phyloP scores from a whole-genome alignment of 2,888 invertebrate genomes.

The Adelphocoris suturalis region DNA sequence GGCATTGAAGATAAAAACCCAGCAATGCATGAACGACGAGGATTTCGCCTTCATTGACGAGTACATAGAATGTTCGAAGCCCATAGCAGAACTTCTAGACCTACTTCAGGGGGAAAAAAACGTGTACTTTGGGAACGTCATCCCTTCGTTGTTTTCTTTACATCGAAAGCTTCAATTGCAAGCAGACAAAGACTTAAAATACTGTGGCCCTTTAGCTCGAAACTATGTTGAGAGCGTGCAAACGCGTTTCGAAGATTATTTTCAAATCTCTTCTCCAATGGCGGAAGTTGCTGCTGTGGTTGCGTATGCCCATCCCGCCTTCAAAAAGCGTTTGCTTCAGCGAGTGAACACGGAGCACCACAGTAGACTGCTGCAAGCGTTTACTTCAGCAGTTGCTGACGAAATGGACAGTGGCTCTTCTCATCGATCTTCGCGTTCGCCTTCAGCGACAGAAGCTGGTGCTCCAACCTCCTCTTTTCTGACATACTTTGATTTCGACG shows the following conservation, averaged over 20 bases:
- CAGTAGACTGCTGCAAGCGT: slow-evolving; percentile 16
- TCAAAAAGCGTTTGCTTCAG: slow-evolving; percentile 45
- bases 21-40: slow-evolving; percentile 43
- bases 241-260: slow-evolving; percentile 61
- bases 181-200: slow-evolving; percentile 2
- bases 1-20: slow-evolving; percentile 46
- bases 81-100: slow-evolving; percentile 57
- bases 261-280: slow-evolving; percentile 53
- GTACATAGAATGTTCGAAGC: slow-evolving; percentile 57
- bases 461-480: background rate
- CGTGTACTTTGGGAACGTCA: slow-evolving; percentile 40
- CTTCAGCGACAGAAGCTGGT: background rate
- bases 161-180: slow-evolving; percentile 22
- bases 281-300: slow-evolving; percentile 50
- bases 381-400: background rate
- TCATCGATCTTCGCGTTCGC: background rate
- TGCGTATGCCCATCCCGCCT: slow-evolving; percentile 11
- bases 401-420: background rate
- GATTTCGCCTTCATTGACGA: slow-evolving; percentile 62
- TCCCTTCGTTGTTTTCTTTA: slow-evolving; percentile 62
- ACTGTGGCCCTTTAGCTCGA: slow-evolving; percentile 54
- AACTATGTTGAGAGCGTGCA: slow-evolving; percentile 54
- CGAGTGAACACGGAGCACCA: background rate
- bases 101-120: slow-evolving; percentile 64
- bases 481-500: slow-evolving; percentile 22